A percentile compares a stretch with the other conserved stretches of the same genome.
Evolutionary conservation across 2,888 invertebrate genomes (phyloP).

Genomic region (Allacma fusca): DNA sequence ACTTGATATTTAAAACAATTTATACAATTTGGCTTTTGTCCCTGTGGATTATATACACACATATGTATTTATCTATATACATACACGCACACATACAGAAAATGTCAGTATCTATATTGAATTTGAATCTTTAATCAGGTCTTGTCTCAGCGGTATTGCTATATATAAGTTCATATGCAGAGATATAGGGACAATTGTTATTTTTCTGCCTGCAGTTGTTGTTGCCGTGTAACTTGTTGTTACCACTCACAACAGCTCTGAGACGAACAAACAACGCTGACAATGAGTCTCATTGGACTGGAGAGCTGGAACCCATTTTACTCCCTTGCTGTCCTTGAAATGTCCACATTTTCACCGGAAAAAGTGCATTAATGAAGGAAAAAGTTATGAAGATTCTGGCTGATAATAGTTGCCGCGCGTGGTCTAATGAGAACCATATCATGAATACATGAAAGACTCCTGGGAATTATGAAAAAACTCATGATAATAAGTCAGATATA

Average conservation of each 20-base stretch:
- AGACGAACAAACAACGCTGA: background rate
- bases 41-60: no score
- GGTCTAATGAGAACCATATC: constrained; percentile 12
- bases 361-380: constrained; percentile 41
- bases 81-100: no score
- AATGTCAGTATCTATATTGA: background rate
- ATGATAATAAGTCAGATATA: constrained; percentile 3
- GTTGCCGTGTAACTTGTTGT: background rate
- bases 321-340: constrained; percentile 26
- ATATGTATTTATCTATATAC: no score
- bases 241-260: background rate
- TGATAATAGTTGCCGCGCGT: constrained; percentile 9
- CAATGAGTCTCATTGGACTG: background rate
- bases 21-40: no score
- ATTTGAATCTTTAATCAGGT: background rate
- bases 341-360: constrained; percentile 37
- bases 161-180: background rate
- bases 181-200: background rate
- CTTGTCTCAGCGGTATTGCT: background rate
- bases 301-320: background rate
- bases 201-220: background rate
- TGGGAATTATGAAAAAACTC: constrained; percentile 9
- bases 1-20: no score
- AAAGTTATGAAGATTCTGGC: constrained; percentile 27
- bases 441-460: constrained; percentile 9